phyloP scores from a whole-genome alignment of 1,140 invertebrate genomes.

The Bursaphelenchus mucronatus region DNA sequence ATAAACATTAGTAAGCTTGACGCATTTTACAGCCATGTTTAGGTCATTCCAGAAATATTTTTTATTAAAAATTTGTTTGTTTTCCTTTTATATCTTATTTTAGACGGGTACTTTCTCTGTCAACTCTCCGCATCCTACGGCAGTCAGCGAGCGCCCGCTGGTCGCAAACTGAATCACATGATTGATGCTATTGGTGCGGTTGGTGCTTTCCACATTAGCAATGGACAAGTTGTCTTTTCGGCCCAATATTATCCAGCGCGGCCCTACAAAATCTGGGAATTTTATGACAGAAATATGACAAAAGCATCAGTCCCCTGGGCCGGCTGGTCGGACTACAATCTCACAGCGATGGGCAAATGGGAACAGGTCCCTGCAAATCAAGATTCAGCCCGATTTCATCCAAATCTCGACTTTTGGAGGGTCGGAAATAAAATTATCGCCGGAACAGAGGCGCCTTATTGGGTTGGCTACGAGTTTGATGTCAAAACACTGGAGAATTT shows the following conservation, averaged over 20 bases:
- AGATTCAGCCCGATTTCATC: slow-evolving; percentile 57
- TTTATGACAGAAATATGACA: slow-evolving; percentile 59
- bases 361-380: slow-evolving; percentile 56
- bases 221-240: slow-evolving; percentile 57
- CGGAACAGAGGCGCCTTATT: slow-evolving; percentile 58
- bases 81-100: slow-evolving; percentile 27
- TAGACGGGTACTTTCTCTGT: slow-evolving; percentile 60
- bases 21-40: neutral
- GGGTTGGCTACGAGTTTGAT: slow-evolving; percentile 61
- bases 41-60: slow-evolving; percentile 6
- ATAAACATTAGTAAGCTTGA: too few species aligned
- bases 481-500: slow-evolving; percentile 52
- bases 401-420: slow-evolving; percentile 60
- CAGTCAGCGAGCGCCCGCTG: slow-evolving; percentile 49
- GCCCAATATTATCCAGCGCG: slow-evolving; percentile 58
- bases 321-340: slow-evolving; percentile 60
- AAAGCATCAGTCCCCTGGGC: slow-evolving; percentile 54
- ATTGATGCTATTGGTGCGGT: slow-evolving; percentile 60
- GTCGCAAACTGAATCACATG: slow-evolving; percentile 56
- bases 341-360: slow-evolving; percentile 58
- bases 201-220: slow-evolving; percentile 56
- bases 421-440: slow-evolving; percentile 54
- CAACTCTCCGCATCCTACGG: slow-evolving; percentile 58
- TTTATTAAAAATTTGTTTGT: slow-evolving; percentile 19
- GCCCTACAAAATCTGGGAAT: slow-evolving; percentile 60